These are phyloP conservation scores for Rhogogaster chlorosoma DNA, from an alignment of 2,888 invertebrate species.

Conservation along the genomic window DNA sequence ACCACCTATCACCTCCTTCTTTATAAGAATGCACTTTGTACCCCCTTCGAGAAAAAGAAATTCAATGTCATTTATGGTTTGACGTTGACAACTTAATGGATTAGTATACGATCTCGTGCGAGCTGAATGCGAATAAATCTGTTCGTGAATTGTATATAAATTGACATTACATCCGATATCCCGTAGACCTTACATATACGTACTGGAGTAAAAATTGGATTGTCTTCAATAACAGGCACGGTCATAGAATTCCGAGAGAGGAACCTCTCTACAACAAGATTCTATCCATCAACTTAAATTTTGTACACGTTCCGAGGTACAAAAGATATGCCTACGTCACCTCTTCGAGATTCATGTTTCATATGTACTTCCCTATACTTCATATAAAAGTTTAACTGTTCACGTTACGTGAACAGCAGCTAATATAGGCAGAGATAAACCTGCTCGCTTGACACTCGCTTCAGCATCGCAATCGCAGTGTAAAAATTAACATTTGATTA, in stretches of 20 bases:
- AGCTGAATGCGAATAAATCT: background rate
- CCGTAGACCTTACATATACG: constrained; percentile 1
- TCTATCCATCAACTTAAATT: background rate
- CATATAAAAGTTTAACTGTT: background rate
- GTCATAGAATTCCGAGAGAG: background rate
- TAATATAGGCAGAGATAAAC: background rate
- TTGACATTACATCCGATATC: background rate
- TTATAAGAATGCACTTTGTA: too few species aligned
- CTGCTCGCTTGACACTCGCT: background rate
- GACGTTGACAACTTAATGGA: background rate
- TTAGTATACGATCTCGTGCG: background rate
- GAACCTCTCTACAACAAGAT: background rate
- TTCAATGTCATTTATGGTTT: too few species aligned
- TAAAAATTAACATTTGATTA: background rate
- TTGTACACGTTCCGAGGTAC: background rate
- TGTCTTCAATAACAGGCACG: background rate
- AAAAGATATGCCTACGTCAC: background rate
- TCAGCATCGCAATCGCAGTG: background rate
- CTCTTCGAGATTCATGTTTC: background rate
- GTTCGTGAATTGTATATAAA: background rate
- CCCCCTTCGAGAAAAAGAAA: too few species aligned
- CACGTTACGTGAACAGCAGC: background rate
- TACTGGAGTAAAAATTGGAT: background rate
- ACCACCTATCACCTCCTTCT: too few species aligned
- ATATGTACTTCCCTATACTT: background rate